Evolutionary conservation across 1,140 invertebrate species (phyloP), one percentile per base, ranked within the genome.

Genomic region (Galleria mellonella): DNA sequence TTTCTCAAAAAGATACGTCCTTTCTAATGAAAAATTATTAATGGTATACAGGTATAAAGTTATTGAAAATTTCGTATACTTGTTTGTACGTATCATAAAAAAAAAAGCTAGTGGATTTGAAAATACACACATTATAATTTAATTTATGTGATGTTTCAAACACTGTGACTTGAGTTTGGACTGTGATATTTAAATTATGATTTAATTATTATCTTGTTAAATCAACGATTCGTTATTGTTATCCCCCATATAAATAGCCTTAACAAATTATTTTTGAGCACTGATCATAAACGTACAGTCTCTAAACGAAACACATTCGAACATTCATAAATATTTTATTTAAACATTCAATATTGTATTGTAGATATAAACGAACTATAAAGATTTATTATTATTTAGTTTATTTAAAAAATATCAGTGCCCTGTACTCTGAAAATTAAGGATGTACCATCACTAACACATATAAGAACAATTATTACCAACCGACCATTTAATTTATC

Each of bases 241-340:
- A 51, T 45, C n/a, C 11, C 32, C 28, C 43, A 45, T 55, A 43
- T 41, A 47, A 46, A 60, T 57, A 60, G 54, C 51, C 64, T 68
- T 68, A 68, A 64, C 47, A 58, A 68, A 68, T 68, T 59, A 68
- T 51, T 59, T 60, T 68, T 68, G 64, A 68, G 64, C 64, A 68
- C 64, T 61, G 57, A 58, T 42, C 13, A 27, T 45, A 43, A 36
- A 37, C 43, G 40, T 47, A 42, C 51, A 49, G 40, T 35, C 47
- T 49, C 33, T 27, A 49, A 38, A 41, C 12, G 9, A 45, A 48
- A 37, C n/a, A 37, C 14, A 37, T 37, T 9, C 14, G 8, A 17
- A 37, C 11, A 37, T 37, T n/a, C 35, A 17, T 37, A 37, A 37
- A 37, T 12, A 37, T 37, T 37, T 15, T 13, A 37, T 15, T 10